Percentiles rank a stretch among this genome's conserved stretches.
Conservation (phyloP, 2,888 invertebrate species). For the Troides oblongomaculatus region DNA sequence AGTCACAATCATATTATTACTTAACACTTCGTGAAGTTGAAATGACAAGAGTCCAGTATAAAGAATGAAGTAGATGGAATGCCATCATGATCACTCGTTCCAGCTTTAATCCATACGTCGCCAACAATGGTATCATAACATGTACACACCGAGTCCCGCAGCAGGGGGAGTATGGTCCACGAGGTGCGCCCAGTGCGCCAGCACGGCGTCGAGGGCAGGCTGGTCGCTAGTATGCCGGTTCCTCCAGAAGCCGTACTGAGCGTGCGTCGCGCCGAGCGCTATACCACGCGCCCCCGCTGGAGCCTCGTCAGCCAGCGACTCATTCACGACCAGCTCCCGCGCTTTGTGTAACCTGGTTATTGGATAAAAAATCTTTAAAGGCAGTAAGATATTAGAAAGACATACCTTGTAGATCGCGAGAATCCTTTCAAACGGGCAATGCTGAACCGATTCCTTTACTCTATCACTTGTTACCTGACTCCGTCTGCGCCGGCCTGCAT, state of each 20-base stretch:
- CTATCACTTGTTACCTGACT: conserved; percentile 76
- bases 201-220: conserved; percentile 76
- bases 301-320: conserved; percentile 72
- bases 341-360: conserved; percentile 79
- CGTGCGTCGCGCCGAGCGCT: conserved; percentile 60
- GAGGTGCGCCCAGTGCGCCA: conserved; percentile 82
- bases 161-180: conserved; percentile 77
- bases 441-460: too few relatives aligned
- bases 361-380: too few relatives aligned
- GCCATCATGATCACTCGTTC: too few relatives aligned
- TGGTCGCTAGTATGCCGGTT: conserved; percentile 84
- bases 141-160: conserved; percentile 15
- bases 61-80: too few relatives aligned
- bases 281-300: conserved; percentile 43
- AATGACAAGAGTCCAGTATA: too few relatives aligned
- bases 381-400: too few relatives aligned
- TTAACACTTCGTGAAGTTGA: too few relatives aligned
- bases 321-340: conserved; percentile 83
- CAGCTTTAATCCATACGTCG: too few relatives aligned
- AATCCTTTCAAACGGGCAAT: not conserved
- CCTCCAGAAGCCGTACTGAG: conserved; percentile 82
- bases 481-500: conserved; percentile 89
- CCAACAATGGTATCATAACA: too few relatives aligned
- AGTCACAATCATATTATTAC: too few relatives aligned
- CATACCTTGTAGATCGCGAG: too few relatives aligned